phyloP scores from a whole-genome alignment of 2,797 vertebrate genomes.

The Distichodus sexfasciatus region DNA sequence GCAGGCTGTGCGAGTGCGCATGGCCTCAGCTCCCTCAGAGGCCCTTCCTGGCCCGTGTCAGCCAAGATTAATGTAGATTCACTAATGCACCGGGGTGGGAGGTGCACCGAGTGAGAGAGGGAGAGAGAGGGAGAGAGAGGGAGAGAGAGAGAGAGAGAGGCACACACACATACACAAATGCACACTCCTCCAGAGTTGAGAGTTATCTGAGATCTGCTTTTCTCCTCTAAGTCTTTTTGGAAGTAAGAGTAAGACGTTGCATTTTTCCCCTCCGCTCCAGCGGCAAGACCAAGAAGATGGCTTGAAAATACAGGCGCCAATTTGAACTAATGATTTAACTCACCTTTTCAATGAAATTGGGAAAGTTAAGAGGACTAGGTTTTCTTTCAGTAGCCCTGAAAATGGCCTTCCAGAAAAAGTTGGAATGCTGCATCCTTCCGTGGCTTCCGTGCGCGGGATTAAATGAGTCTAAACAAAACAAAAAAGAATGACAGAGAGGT shows the following conservation, averaged over 20 bases:
- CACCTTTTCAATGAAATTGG: no score
- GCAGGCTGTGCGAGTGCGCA: conserved; percentile 43
- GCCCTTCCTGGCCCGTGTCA: conserved; percentile 56
- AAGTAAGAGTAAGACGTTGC: conserved; percentile 4
- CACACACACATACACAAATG: conserved; percentile 18
- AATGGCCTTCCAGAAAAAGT: no score
- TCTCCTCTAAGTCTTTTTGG: conserved; percentile 4
- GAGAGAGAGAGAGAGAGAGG: no score
- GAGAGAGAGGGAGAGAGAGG: conserved; percentile 35
- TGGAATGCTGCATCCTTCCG: background rate
- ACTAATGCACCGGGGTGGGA: conserved; percentile 49
- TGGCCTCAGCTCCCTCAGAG: conserved; percentile 46
- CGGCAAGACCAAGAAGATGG: background rate
- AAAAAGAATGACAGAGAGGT: background rate
- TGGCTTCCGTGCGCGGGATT: background rate
- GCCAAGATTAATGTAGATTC: conserved; percentile 57
- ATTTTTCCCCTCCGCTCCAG: background rate
- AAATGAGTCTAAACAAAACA: background rate
- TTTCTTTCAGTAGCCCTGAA: no score
- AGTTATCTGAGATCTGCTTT: conserved; percentile 30
- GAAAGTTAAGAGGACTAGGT: no score
- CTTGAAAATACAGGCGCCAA: no score
- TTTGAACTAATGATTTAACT: no score
- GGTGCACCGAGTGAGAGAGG: conserved; percentile 27
- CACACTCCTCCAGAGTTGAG: conserved; percentile 14